Percentiles rank a stretch among this genome's conserved stretches.
Conservation (phyloP, 1,140 invertebrate genomes). For the Drosophila pseudoananassae region DNA sequence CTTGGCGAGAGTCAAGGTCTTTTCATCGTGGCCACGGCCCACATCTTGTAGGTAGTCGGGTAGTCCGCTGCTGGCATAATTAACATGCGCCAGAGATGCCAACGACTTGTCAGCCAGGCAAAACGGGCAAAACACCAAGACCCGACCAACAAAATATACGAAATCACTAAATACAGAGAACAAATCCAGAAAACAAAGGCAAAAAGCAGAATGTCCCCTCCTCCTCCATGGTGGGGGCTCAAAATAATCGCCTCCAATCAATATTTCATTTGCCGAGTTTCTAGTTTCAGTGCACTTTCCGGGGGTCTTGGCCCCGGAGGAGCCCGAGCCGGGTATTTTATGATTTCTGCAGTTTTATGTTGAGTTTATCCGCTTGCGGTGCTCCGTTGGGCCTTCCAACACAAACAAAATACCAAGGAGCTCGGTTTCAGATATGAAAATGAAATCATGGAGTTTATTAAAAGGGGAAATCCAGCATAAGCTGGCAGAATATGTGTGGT, state of each 20-base stretch:
- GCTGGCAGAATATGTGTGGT: not conserved
- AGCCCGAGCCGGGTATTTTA: constrained; percentile 1
- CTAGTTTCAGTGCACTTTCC: constrained; percentile 48
- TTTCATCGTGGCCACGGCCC: constrained; percentile 65
- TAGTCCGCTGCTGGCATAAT: constrained; percentile 59
- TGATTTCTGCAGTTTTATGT: constrained; percentile 19
- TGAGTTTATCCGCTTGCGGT: not conserved
- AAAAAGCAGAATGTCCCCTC: constrained; percentile 2
- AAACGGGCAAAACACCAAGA: constrained; percentile 25
- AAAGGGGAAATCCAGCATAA: not conserved
- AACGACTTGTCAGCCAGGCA: constrained; percentile 51
- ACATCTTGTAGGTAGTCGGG: constrained; percentile 58
- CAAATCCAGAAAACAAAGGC: constrained; percentile 33
- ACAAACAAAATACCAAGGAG: constrained; percentile 10
- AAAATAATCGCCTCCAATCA: constrained; percentile 14
- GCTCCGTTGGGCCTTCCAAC: not conserved
- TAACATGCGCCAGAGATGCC: constrained; percentile 77
- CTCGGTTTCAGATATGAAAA: constrained; percentile 1
- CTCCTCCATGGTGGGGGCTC: constrained; percentile 50
- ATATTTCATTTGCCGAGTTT: constrained; percentile 23
- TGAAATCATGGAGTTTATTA: not conserved
- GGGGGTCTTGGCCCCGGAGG: not conserved
- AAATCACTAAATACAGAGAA: constrained; percentile 11
- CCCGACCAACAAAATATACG: not conserved
- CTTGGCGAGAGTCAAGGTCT: constrained; percentile 76